phyloP scores from a whole-genome alignment of 2,888 invertebrate species.

The Luperina nickerlii region DNA sequence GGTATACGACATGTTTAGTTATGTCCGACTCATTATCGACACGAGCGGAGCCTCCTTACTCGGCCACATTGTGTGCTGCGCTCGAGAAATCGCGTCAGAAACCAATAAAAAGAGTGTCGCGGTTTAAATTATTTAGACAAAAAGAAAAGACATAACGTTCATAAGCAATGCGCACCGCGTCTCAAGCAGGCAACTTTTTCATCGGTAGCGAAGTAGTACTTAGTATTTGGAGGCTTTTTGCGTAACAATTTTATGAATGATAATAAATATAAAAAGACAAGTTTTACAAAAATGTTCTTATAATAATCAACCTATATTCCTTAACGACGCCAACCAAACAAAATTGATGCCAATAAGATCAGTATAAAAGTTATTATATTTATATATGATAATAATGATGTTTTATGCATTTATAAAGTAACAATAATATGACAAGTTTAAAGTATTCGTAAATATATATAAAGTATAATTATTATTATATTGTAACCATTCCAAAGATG shows the following conservation, averaged over 20 bases:
- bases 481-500: constrained; percentile 87
- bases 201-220: constrained; percentile 76
- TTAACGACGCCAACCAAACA: constrained; percentile 76
- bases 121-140: background rate
- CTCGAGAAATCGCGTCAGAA: background rate
- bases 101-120: background rate
- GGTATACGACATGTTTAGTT: background rate
- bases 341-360: constrained; percentile 78
- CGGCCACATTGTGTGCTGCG: background rate
- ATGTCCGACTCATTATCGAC: background rate
- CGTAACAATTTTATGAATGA: constrained; percentile 73
- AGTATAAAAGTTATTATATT: constrained; percentile 61
- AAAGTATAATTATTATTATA: constrained; percentile 65
- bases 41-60: background rate
- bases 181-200: constrained; percentile 52
- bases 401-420: constrained; percentile 66
- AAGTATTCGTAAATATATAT: constrained; percentile 58
- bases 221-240: constrained; percentile 85
- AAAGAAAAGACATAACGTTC: constrained; percentile 1
- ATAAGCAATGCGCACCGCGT: constrained; percentile 43
- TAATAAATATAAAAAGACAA: constrained; percentile 75
- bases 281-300: constrained; percentile 68
- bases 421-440: constrained; percentile 63
- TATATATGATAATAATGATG: constrained; percentile 52
- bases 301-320: constrained; percentile 71